phyloP scores from a whole-genome alignment of 1,140 invertebrate genomes.

The Lanistes nyassanus region DNA sequence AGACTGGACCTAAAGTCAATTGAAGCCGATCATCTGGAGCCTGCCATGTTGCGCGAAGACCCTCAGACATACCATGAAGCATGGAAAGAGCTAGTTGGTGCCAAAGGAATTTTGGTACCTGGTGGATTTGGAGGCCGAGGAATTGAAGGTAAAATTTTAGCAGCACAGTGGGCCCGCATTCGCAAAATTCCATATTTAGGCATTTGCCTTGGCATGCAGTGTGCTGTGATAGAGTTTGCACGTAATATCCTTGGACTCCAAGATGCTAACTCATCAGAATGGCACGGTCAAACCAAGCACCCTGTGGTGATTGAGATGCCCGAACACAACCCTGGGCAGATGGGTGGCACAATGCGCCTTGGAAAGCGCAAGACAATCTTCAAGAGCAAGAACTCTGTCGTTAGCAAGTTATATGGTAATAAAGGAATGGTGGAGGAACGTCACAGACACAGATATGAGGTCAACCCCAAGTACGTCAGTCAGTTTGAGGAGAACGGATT shows the following conservation, averaged over 20 bases:
- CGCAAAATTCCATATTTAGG: constrained; percentile 93
- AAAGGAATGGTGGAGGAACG: constrained; percentile 88
- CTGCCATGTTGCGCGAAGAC: constrained; percentile 75
- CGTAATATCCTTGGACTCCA: constrained; percentile 80
- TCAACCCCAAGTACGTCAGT: constrained; percentile 88
- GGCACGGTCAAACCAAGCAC: constrained; percentile 77
- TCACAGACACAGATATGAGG: constrained; percentile 89
- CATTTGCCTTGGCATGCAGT: constrained; percentile 97
- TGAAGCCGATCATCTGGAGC: constrained; percentile 81
- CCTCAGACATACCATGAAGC: constrained; percentile 91
- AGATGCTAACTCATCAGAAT: constrained; percentile 90
- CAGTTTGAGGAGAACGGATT: constrained; percentile 85
- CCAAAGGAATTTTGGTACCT: constrained; percentile 95
- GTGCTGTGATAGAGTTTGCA: constrained; percentile 96
- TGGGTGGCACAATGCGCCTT: constrained; percentile 98
- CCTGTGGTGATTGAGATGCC: constrained; percentile 98
- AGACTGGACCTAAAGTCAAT: constrained; percentile 79
- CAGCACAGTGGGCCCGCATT: constrained; percentile 91
- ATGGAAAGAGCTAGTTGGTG: constrained; percentile 90
- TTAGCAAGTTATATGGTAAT: constrained; percentile 86
- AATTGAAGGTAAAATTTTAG: constrained; percentile 95
- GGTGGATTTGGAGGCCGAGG: constrained; percentile 97
- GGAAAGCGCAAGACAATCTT: constrained; percentile 92
- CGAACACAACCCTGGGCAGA: constrained; percentile 90
- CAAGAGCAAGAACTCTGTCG: constrained; percentile 71